phyloP scores from a whole-genome alignment of 2,113 vertebrate genomes.

The Tapirus terrestris region DNA sequence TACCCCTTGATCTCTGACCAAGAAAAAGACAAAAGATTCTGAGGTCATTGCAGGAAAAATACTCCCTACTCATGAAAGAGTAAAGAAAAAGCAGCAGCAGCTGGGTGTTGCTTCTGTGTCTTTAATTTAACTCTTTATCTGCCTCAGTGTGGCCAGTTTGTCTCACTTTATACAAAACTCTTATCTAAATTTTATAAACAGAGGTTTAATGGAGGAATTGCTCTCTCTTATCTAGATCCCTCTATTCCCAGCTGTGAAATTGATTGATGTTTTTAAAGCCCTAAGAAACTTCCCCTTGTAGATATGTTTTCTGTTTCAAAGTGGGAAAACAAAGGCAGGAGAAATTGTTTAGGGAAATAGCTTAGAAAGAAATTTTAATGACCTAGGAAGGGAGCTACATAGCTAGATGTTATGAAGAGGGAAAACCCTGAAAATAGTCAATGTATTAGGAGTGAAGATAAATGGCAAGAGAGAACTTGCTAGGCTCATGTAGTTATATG shows the following conservation, averaged over 20 bases:
- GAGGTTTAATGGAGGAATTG: constrained; percentile 30
- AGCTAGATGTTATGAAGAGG: not conserved
- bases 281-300: constrained; percentile 8
- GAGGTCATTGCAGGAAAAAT: constrained; percentile 65
- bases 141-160: not conserved
- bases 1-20: constrained; percentile 77
- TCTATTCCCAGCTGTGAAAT: constrained; percentile 65
- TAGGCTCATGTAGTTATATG: not conserved
- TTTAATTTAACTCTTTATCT: constrained; percentile 75
- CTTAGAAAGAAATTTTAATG: not conserved
- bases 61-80: constrained; percentile 46
- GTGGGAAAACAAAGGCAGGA: not conserved
- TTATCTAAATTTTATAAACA: constrained; percentile 48
- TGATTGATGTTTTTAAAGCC: constrained; percentile 68
- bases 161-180: constrained; percentile 28
- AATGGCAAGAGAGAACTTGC: not conserved
- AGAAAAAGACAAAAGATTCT: constrained; percentile 64
- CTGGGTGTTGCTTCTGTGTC: constrained; percentile 40
- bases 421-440: not conserved
- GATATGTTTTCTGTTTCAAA: constrained; percentile 38
- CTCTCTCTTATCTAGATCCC: constrained; percentile 26
- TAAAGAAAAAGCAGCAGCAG: not conserved
- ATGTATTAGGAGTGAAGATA: not conserved
- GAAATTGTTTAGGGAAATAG: not conserved
- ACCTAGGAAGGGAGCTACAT: not conserved